Conservation (phyloP, 2,113 vertebrate species). For the Callospermophilus lateralis region DNA sequence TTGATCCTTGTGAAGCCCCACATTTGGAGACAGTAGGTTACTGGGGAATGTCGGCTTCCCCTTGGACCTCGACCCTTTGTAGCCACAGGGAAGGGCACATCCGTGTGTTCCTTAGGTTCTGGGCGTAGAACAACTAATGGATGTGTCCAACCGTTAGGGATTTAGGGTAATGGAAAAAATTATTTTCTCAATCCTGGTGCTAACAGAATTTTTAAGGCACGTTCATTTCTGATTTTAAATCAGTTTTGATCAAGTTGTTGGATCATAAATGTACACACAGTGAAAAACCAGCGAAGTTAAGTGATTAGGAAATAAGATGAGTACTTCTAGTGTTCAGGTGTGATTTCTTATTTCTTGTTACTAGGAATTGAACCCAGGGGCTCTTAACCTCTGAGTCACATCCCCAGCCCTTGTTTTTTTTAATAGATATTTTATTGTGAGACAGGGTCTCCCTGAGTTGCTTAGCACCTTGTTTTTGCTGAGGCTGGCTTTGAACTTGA, state of each 20-base stretch:
- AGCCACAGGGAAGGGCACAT: neutral
- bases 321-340: too few relatives aligned
- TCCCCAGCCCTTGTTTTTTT: too few relatives aligned
- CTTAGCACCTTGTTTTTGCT: too few relatives aligned
- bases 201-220: neutral
- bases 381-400: too few relatives aligned
- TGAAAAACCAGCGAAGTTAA: neutral
- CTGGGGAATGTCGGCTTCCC: neutral
- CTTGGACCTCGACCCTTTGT: neutral
- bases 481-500: too few relatives aligned
- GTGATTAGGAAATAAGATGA: neutral
- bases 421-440: too few relatives aligned
- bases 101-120: neutral
- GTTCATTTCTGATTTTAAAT: constrained; percentile 14
- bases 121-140: neutral
- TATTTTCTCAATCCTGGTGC: neutral
- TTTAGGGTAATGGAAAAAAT: neutral
- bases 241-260: neutral
- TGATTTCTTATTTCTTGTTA: neutral
- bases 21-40: neutral
- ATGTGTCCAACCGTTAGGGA: neutral
- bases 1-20: neutral
- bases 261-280: neutral
- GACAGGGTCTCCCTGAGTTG: too few relatives aligned
- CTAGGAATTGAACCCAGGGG: too few relatives aligned